phyloP scores from a whole-genome alignment of 2,888 invertebrate species.

The Rotaria socialis region DNA sequence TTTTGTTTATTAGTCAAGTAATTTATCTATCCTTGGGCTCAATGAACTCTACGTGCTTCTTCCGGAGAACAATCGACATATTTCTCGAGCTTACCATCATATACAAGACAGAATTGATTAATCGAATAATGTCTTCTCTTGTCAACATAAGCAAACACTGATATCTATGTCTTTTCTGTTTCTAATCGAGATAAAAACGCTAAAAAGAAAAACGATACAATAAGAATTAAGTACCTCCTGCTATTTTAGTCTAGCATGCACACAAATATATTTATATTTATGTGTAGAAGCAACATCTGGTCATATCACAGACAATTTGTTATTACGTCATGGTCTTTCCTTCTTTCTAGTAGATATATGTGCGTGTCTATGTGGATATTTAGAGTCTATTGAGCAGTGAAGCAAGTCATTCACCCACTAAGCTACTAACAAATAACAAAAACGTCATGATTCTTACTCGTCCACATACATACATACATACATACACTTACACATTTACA shows the following conservation, averaged over 20 bases:
- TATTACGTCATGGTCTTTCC: conserved; percentile 15
- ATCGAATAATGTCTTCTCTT: neutral
- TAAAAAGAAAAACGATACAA: conserved; percentile 1
- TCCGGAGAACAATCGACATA: neutral
- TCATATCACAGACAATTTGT: neutral
- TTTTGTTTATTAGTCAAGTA: no score
- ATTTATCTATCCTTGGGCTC: neutral
- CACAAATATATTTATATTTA: no score
- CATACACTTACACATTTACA: neutral
- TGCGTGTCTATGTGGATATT: neutral
- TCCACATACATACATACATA: neutral
- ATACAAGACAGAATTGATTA: neutral
- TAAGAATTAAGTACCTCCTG: neutral
- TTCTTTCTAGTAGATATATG: neutral
- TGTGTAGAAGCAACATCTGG: neutral
- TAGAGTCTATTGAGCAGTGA: neutral
- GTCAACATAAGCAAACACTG: neutral
- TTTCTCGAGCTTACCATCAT: neutral
- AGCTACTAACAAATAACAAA: conserved; percentile 14
- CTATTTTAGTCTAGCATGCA: neutral
- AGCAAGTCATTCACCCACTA: neutral
- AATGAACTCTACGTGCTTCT: neutral
- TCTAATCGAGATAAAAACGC: neutral
- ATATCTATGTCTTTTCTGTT: neutral
- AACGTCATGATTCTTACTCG: neutral